phyloP scores from a whole-genome alignment of 2,113 vertebrate species.

The Pseudorhombus dupliciocellatus region DNA sequence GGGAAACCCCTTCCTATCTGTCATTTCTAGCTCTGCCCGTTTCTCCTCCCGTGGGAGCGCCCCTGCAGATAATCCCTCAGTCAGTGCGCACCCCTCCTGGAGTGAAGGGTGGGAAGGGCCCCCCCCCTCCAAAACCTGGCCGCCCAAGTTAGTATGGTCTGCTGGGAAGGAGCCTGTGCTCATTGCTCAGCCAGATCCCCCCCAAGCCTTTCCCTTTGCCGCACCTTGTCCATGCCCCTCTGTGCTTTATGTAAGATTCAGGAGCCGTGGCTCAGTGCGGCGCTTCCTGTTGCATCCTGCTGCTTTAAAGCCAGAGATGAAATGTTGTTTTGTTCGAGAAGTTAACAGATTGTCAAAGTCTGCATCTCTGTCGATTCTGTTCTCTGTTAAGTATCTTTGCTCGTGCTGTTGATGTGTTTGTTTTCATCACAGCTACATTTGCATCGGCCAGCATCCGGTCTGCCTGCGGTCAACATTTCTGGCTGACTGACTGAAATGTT shows the following conservation, averaged over 20 bases:
- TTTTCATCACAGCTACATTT: constrained; percentile 50
- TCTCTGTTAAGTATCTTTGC: constrained; percentile 56
- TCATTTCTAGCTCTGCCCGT: constrained; percentile 77
- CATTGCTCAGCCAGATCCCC: constrained; percentile 46
- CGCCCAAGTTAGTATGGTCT: constrained; percentile 81
- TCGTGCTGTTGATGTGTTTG: constrained; percentile 63
- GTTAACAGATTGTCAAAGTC: constrained; percentile 22
- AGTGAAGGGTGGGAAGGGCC: constrained; percentile 78
- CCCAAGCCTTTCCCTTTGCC: constrained; percentile 14
- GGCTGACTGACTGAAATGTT: constrained; percentile 58
- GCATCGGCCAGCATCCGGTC: constrained; percentile 49
- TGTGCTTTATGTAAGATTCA: constrained; percentile 50
- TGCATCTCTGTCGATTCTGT: constrained; percentile 36
- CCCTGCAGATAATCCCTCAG: constrained; percentile 79
- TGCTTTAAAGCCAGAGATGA: constrained; percentile 38
- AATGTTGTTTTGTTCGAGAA: constrained; percentile 41
- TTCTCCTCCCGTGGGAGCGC: constrained; percentile 66
- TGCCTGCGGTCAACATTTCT: constrained; percentile 66
- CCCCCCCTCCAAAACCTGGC: constrained; percentile 76
- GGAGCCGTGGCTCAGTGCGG: constrained; percentile 20
- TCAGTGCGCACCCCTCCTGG: constrained; percentile 77
- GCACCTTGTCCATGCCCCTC: constrained; percentile 35
- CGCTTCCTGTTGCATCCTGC: constrained; percentile 59
- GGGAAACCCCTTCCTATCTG: constrained; percentile 67
- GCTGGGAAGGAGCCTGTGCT: constrained; percentile 64